phyloP scores from a whole-genome alignment of 2,888 invertebrate genomes.

The Leistus spinibarbis region DNA sequence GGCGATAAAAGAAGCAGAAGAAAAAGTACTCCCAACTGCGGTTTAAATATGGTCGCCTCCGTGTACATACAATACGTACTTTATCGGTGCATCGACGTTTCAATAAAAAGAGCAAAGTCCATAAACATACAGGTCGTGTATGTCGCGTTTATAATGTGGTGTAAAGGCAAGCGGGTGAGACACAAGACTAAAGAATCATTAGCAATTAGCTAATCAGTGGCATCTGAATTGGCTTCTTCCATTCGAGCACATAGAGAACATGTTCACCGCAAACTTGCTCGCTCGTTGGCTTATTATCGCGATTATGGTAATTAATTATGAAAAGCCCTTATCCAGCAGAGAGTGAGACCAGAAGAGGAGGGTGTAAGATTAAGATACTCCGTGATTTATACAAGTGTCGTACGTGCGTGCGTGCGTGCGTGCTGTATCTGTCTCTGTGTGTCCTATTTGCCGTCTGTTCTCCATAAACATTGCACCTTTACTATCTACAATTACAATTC shows the following conservation, averaged over 20 bases:
- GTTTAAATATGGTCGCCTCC: background rate
- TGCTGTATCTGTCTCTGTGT: constrained; percentile 3
- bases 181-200: constrained; percentile 28
- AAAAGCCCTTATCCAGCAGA: constrained; percentile 31
- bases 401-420: constrained; percentile 12
- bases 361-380: constrained; percentile 29
- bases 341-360: background rate
- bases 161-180: background rate
- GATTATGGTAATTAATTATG: constrained; percentile 38
- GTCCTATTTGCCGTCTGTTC: constrained; percentile 3
- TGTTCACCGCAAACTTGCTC: constrained; percentile 19
- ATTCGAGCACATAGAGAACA: constrained; percentile 16
- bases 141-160: background rate
- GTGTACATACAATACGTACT: too few relatives aligned
- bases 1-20: background rate
- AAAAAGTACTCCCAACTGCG: background rate
- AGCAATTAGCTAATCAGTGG: constrained; percentile 38
- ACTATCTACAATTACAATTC: background rate
- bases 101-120: background rate
- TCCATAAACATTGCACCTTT: background rate
- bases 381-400: constrained; percentile 27
- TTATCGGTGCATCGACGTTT: background rate
- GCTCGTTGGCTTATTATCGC: constrained; percentile 32
- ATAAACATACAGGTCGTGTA: background rate
- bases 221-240: constrained; percentile 31